Evolutionary conservation across 2,113 vertebrate genomes (phyloP).

Genomic region (Pantherophis guttatus): DNA sequence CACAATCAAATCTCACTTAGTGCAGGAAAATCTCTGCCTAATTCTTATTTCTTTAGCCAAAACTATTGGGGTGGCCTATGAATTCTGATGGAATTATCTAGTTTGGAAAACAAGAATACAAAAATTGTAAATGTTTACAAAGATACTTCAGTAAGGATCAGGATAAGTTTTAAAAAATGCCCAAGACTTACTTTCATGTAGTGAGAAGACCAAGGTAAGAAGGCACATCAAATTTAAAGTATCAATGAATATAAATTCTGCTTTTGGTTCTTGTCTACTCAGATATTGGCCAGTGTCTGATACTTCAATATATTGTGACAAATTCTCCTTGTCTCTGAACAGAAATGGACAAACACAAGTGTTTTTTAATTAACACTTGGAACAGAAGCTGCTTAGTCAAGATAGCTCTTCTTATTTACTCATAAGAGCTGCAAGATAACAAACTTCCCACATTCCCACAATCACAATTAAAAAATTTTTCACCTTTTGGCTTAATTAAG

Average conservation of each 20-base stretch:
- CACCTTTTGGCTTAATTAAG: not conserved
- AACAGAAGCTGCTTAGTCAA: not conserved
- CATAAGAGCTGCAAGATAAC: not conserved
- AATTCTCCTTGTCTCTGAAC: not conserved
- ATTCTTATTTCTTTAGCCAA: not conserved
- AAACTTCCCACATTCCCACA: not conserved
- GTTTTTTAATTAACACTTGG: not conserved
- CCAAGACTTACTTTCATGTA: not conserved
- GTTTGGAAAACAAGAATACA: not conserved
- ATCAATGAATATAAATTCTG: not conserved
- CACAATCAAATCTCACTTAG: not conserved
- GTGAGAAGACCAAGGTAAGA: not conserved
- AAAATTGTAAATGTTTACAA: not conserved
- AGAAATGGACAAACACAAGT: not conserved
- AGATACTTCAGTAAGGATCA: not conserved
- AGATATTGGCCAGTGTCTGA: not conserved
- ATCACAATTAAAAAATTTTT: not conserved
- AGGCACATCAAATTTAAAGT: not conserved
- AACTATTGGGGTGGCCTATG: too few relatives aligned
- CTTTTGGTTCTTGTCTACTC: not conserved
- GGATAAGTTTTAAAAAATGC: not conserved
- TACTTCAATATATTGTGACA: not conserved
- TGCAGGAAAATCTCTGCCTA: not conserved
- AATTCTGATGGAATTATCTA: not conserved
- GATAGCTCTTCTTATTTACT: not conserved